phyloP scores from a whole-genome alignment of 1,140 invertebrate genomes.

The Polypedilum vanderplanki region DNA sequence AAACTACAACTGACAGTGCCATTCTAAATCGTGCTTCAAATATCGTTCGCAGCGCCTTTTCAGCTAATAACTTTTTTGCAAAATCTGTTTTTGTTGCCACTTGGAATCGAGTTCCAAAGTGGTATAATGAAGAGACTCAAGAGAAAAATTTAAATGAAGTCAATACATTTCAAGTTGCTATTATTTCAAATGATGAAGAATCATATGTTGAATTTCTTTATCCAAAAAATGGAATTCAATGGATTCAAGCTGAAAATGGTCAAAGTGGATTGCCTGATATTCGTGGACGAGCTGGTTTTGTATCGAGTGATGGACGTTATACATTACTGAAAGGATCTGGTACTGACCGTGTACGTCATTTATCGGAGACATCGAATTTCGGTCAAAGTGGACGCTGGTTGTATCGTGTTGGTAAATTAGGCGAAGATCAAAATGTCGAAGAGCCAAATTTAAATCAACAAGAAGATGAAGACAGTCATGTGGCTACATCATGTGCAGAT shows the following conservation, averaged over 20 bases:
- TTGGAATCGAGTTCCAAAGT: constrained; percentile 37
- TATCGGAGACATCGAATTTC: constrained; percentile 60
- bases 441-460: constrained; percentile 54
- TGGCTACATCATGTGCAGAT: constrained; percentile 47
- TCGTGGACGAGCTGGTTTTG: constrained; percentile 85
- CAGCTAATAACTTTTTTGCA: constrained; percentile 58
- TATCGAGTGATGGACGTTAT: constrained; percentile 67
- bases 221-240: constrained; percentile 78
- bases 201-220: constrained; percentile 83
- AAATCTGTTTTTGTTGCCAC: constrained; percentile 57
- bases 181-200: constrained; percentile 73
- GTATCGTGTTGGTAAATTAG: constrained; percentile 66
- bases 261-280: constrained; percentile 68
- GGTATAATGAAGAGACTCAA: constrained; percentile 60
- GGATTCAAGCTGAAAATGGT: constrained; percentile 70
- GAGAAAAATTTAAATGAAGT: constrained; percentile 45
- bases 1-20: constrained; percentile 55
- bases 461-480: constrained; percentile 43
- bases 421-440: constrained; percentile 53
- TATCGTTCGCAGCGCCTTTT: constrained; percentile 63
- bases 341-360: constrained; percentile 72
- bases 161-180: constrained; percentile 54
- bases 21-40: constrained; percentile 58
- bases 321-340: constrained; percentile 74
- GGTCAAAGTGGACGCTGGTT: constrained; percentile 76